phyloP scores from a whole-genome alignment of 2,113 vertebrate genomes.

The Rynchops niger region DNA sequence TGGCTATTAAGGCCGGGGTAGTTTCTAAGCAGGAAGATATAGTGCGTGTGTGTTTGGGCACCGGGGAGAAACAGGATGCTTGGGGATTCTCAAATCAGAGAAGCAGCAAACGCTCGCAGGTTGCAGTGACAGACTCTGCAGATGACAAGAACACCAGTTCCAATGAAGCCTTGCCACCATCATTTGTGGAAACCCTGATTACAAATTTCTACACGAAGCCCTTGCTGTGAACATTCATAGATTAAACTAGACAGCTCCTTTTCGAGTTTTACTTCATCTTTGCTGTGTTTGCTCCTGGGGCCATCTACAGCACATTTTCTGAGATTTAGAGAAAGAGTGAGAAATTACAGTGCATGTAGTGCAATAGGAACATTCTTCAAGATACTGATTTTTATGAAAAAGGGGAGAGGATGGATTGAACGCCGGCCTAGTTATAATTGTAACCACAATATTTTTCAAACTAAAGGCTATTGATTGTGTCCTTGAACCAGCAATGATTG shows the following conservation, averaged over 20 bases:
- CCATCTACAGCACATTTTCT: constrained; percentile 53
- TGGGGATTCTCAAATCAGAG: constrained; percentile 16
- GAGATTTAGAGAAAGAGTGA: constrained; percentile 68
- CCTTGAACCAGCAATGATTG: constrained; percentile 29
- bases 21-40: constrained; percentile 6
- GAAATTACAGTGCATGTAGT: constrained; percentile 55
- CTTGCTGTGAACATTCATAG: constrained; percentile 65
- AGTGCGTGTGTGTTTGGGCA: background rate
- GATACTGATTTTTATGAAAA: constrained; percentile 53
- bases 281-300: constrained; percentile 70
- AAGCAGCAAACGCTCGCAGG: background rate
- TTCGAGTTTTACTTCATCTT: constrained; percentile 68
- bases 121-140: constrained; percentile 6
- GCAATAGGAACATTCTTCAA: constrained; percentile 58
- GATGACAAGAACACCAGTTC: constrained; percentile 36
- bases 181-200: constrained; percentile 63
- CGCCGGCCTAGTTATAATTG: constrained; percentile 26
- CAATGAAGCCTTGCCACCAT: constrained; percentile 45
- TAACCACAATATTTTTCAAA: constrained; percentile 41
- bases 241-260: constrained; percentile 69
- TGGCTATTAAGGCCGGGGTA: constrained; percentile 4
- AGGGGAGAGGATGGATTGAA: constrained; percentile 40
- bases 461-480: constrained; percentile 35
- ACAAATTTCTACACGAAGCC: constrained; percentile 61
- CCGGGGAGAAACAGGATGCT: background rate